phyloP scores from a whole-genome alignment of 2,888 invertebrate species.

The Drosophila nr. medialis region DNA sequence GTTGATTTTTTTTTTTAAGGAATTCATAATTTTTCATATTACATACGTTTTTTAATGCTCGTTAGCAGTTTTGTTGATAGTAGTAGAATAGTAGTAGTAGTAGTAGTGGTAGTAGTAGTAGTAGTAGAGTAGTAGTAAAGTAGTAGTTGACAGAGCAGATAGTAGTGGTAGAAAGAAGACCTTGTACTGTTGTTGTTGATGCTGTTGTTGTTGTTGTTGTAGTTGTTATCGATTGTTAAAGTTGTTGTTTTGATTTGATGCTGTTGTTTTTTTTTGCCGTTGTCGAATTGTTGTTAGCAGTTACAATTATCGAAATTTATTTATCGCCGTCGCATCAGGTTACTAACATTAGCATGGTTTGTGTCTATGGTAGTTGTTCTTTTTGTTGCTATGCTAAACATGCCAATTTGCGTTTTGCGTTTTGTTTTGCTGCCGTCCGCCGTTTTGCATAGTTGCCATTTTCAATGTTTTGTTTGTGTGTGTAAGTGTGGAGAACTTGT shows the following conservation, averaged over 20 bases:
- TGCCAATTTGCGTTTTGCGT: not conserved
- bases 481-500: not conserved
- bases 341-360: not conserved
- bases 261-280: slow-evolving; percentile 13
- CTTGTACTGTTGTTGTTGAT: slow-evolving; percentile 47
- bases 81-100: slow-evolving; percentile 27
- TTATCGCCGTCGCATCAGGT: not conserved
- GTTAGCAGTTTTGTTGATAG: slow-evolving; percentile 58
- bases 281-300: not conserved
- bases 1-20: slow-evolving; percentile 14
- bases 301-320: slow-evolving; percentile 1
- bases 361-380: not conserved
- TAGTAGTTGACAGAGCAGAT: slow-evolving; percentile 40
- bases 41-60: slow-evolving; percentile 69
- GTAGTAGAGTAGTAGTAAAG: slow-evolving; percentile 30
- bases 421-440: not conserved
- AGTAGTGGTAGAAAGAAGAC: slow-evolving; percentile 49
- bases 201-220: slow-evolving; percentile 27
- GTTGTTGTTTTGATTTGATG: slow-evolving; percentile 18
- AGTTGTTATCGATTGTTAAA: slow-evolving; percentile 32
- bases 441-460: not conserved
- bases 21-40: slow-evolving; percentile 44
- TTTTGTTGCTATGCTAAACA: not conserved
- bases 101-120: slow-evolving; percentile 29
- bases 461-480: not conserved